Conservation (phyloP, 2,888 invertebrate genomes). For the Mayetiola destructor region DNA sequence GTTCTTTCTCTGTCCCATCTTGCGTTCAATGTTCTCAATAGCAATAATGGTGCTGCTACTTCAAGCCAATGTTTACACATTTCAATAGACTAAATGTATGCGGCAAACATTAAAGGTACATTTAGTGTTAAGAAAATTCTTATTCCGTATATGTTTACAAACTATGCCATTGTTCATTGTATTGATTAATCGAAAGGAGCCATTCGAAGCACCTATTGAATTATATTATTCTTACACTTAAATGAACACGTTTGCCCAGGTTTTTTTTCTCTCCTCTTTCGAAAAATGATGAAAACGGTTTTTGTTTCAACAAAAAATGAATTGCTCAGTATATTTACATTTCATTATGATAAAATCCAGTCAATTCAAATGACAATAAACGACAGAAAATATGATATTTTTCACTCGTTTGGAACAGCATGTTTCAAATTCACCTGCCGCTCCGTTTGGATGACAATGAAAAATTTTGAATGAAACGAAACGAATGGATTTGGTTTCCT, state of each 20-base stretch:
- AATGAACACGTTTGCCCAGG: slow-evolving; percentile 1
- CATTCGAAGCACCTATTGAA: background rate
- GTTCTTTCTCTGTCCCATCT: background rate
- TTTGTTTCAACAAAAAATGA: too few relatives aligned
- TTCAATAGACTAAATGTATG: background rate
- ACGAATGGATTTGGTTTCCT: background rate
- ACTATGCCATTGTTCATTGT: too few relatives aligned
- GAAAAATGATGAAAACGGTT: too few relatives aligned
- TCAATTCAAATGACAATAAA: background rate
- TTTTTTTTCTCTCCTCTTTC: too few relatives aligned
- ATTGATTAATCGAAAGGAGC: background rate
- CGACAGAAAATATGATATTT: slow-evolving; percentile 11
- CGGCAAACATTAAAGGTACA: slow-evolving; percentile 4
- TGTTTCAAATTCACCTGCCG: slow-evolving; percentile 4
- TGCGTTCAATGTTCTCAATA: too few relatives aligned
- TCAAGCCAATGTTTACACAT: background rate
- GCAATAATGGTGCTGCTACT: slow-evolving; percentile 7
- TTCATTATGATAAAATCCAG: too few relatives aligned
- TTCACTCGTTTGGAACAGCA: slow-evolving; percentile 3
- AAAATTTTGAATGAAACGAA: background rate
- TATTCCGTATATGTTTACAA: too few relatives aligned
- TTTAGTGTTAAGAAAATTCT: too few relatives aligned
- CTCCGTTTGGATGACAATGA: slow-evolving; percentile 8
- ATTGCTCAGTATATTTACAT: too few relatives aligned
- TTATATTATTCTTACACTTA: background rate